Percentiles rank a stretch among this genome's conserved stretches.
Evolutionary conservation across 2,113 vertebrate genomes (phyloP).

Genomic region (Upupa epops): DNA sequence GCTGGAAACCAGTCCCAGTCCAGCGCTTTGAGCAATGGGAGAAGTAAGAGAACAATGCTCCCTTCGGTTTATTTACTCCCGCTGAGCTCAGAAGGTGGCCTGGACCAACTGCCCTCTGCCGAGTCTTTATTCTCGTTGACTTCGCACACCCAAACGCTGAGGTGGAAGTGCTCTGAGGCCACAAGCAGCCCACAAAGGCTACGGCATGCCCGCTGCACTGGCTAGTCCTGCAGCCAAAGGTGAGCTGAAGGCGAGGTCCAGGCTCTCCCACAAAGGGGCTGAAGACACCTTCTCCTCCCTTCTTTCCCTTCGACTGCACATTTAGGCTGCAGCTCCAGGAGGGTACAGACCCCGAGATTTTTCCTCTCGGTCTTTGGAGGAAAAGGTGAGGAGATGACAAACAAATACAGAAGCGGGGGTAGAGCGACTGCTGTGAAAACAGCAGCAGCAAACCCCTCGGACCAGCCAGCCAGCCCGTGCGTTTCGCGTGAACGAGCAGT

Average conservation of each 20-base stretch:
- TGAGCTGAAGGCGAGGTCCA: neutral
- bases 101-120: neutral
- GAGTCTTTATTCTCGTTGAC: neutral
- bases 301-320: neutral
- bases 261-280: neutral
- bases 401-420: neutral
- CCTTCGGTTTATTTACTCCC: neutral
- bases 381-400: neutral
- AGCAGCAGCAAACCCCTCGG: neutral
- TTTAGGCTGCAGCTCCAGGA: neutral
- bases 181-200: neutral
- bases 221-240: neutral
- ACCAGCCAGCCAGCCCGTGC: too few species aligned
- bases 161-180: neutral
- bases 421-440: neutral
- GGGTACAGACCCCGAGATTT: neutral
- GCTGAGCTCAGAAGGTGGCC: neutral
- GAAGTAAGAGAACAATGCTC: neutral
- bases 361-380: neutral
- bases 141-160: neutral
- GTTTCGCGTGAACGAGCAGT: neutral
- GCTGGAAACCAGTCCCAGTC: neutral
- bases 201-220: neutral
- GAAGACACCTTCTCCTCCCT: neutral
- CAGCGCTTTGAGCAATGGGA: neutral